A percentile compares a stretch with the other conserved stretches of the same genome.
Conservation (phyloP, 2,797 vertebrate genomes). For the Sebastes cheni region DNA sequence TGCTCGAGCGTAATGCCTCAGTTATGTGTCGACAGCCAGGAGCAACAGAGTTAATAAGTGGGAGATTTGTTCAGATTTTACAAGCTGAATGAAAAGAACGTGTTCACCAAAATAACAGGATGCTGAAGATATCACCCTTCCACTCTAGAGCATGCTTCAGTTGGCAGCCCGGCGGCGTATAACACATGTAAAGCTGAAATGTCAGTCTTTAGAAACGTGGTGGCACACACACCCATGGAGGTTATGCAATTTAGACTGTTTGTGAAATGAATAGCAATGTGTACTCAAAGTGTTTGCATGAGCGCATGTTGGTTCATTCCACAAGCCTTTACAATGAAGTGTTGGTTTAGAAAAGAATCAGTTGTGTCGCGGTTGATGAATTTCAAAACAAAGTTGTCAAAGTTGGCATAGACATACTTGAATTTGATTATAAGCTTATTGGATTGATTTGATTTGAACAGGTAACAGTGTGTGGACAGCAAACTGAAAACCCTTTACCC, state of each 20-base stretch:
- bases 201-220: background rate
- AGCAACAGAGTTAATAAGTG: slow-evolving; percentile 20
- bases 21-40: slow-evolving; percentile 32
- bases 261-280: background rate
- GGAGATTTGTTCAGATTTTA: slow-evolving; percentile 30
- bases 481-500: background rate
- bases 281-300: background rate
- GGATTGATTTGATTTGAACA: background rate
- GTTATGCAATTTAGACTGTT: background rate
- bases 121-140: background rate
- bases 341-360: background rate
- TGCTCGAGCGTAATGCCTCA: slow-evolving; percentile 12
- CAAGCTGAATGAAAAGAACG: slow-evolving; percentile 24
- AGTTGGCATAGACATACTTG: background rate
- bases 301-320: background rate
- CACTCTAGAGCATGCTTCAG: background rate
- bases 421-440: background rate
- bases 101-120: background rate
- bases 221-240: background rate
- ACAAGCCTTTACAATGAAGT: background rate
- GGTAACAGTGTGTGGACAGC: background rate
- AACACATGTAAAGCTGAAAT: background rate
- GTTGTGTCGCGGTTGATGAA: background rate
- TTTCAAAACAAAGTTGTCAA: background rate
- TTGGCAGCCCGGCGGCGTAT: background rate